Conservation (phyloP, 2,113 vertebrate species). For the Pardalotus punctatus region DNA sequence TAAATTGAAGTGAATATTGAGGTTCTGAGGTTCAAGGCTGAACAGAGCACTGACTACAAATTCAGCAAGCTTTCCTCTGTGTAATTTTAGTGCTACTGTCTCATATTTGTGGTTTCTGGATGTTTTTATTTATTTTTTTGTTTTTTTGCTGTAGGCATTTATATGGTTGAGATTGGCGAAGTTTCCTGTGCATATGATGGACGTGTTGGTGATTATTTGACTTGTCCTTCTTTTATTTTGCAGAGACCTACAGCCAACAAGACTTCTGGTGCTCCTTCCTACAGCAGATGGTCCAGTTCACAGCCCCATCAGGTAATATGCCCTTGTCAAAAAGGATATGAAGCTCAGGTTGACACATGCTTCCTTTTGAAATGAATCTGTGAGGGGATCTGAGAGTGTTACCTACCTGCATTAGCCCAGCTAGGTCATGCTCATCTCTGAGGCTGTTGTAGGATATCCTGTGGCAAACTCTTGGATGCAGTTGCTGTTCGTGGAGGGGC, state of each 20-base stretch:
- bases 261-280: constrained; percentile 77
- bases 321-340: constrained; percentile 14
- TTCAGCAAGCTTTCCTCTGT: background rate
- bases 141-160: background rate
- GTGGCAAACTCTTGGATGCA: background rate
- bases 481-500: background rate
- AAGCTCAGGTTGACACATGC: background rate
- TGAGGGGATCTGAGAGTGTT: background rate
- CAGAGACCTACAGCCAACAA: constrained; percentile 75
- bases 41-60: background rate
- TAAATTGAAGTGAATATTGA: background rate
- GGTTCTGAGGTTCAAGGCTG: background rate
- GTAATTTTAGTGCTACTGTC: background rate
- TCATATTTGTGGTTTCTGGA: background rate
- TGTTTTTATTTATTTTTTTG: background rate
- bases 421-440: background rate
- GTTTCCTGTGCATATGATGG: background rate
- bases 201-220: background rate
- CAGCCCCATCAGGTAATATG: constrained; percentile 86
- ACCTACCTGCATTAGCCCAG: background rate
- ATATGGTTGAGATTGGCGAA: background rate
- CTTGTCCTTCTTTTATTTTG: constrained; percentile 62
- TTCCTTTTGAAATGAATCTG: background rate
- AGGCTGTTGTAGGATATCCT: background rate
- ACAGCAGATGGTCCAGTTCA: constrained; percentile 86